Evolutionary conservation across 2,113 vertebrate species (phyloP).

Genomic region (Leptocoma aspasia): DNA sequence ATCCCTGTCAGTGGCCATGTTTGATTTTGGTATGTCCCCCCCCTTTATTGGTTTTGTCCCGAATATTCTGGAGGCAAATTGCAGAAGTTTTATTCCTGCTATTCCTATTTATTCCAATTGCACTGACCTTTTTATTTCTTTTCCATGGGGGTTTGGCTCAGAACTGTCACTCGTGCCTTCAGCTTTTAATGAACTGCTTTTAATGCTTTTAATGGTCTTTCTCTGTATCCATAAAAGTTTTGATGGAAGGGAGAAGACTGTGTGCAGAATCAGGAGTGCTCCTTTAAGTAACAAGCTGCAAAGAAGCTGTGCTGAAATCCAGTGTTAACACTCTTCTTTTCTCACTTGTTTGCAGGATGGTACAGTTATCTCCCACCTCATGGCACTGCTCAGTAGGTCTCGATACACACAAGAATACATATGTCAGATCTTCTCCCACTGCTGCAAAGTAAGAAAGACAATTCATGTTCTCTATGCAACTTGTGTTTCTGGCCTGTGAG

Average conservation of each 20-base stretch:
- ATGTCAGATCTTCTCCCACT: slow-evolving; percentile 99
- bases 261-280: background rate
- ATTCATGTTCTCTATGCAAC: background rate
- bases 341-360: slow-evolving; percentile 78
- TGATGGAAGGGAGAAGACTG: background rate
- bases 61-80: background rate
- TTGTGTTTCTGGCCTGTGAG: background rate
- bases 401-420: slow-evolving; percentile 96
- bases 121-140: background rate
- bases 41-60: background rate
- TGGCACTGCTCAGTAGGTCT: slow-evolving; percentile 92
- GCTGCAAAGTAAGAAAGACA: slow-evolving; percentile 92
- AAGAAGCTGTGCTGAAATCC: background rate
- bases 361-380: slow-evolving; percentile 96
- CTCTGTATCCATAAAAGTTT: background rate
- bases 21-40: background rate
- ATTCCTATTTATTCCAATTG: background rate
- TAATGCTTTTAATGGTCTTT: background rate
- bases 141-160: background rate
- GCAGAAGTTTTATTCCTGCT: background rate
- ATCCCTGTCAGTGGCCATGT: background rate
- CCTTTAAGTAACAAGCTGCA: background rate
- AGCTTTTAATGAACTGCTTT: background rate
- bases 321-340: slow-evolving; percentile 27
- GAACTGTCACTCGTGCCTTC: background rate